Base-by-base conservation (phyloP, 2,113 vertebrate species). In the Cephalopterus ornatus region DNA sequence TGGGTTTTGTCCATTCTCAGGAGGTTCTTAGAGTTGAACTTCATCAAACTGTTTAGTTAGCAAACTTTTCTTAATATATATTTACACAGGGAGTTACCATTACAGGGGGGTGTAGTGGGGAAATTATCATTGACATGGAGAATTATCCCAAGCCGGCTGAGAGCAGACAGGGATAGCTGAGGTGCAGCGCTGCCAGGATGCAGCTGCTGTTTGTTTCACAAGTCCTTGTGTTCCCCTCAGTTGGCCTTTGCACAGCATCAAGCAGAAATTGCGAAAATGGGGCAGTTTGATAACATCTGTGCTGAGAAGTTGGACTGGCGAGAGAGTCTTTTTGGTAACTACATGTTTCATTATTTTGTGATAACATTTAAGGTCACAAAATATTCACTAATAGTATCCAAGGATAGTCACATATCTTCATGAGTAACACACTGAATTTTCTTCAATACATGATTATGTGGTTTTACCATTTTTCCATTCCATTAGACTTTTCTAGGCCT, bases 231-330 rank as follows among this genome's bases (percentile, higher is more conserved):
- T 47, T 73, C 67, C 46, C 88, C 28, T 17, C 94, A 99, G 99
- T 83, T 98, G 93, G 98, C 98, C 32, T 99, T 99, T 56, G 99
- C 99, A 3, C 98, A 99, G 56, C 99, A 99, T 84, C 99, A 99
- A 85, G 98, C 98, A 8, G 98, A 98, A 32, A 95, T 99, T 8
- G 98, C 98, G 8, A 99, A 98, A 95, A 97, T 99, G 98, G 98
- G 97, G 24, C 97, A 97, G 8, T 70, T 94, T 1, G 92, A 95
- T 49, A 68, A 94, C 1, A 8, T 85, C 39, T 98, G 98, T 71
- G 93, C 95, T 0, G 96, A 98, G 95, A 98, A 98, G 89, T 83
- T 99, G 74, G 97, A 98, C 84, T 99, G 99, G 99, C 84, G 72
- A 3, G 99, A 98, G 27, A 98, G 97, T 66, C 85, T 99, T 23